These are phyloP conservation scores for Cyphomyrus discorhynchus DNA, from an alignment of 2,113 vertebrate genomes.

Conservation along the genomic window DNA sequence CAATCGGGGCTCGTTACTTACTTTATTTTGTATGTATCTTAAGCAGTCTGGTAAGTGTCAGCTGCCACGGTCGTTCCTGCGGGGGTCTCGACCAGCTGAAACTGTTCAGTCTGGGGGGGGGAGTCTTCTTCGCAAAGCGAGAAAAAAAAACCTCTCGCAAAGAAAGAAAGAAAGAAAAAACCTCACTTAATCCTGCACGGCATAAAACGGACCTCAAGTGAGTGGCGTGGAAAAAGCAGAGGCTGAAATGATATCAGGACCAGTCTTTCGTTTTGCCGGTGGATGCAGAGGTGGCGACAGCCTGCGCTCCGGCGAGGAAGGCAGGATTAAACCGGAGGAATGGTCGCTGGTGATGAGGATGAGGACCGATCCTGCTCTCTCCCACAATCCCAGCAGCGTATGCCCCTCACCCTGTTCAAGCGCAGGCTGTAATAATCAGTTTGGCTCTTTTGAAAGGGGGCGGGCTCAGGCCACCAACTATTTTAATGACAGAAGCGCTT, in stretches of 20 bases:
- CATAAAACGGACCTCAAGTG: conserved; percentile 16
- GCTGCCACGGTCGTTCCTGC: conserved; percentile 6
- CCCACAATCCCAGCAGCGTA: conserved; percentile 60
- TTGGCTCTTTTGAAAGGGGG: conserved; percentile 67
- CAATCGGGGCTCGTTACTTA: conserved; percentile 17
- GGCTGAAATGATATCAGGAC: conserved; percentile 58
- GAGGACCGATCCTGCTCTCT: conserved; percentile 31
- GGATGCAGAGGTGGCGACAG: conserved; percentile 54
- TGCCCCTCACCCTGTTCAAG: conserved; percentile 46
- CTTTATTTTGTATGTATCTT: conserved; percentile 13
- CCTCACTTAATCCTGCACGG: conserved; percentile 24
- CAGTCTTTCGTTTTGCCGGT: conserved; percentile 63
- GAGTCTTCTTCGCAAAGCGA: conserved; percentile 3
- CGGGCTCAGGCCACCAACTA: conserved; percentile 62
- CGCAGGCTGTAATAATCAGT: conserved; percentile 62
- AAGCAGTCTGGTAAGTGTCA: conserved; percentile 14
- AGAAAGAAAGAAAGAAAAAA: neutral
- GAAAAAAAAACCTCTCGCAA: conserved; percentile 4
- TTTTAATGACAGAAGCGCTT: conserved; percentile 68
- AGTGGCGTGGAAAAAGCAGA: conserved; percentile 47
- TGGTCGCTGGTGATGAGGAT: conserved; percentile 14
- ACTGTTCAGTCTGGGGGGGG: neutral
- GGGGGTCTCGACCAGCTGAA: conserved; percentile 5
- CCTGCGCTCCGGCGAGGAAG: conserved; percentile 45
- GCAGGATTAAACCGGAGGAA: conserved; percentile 47